Evolutionary conservation across 1,140 invertebrate species (phyloP).

Genomic region (Brachionus paranguensis): DNA sequence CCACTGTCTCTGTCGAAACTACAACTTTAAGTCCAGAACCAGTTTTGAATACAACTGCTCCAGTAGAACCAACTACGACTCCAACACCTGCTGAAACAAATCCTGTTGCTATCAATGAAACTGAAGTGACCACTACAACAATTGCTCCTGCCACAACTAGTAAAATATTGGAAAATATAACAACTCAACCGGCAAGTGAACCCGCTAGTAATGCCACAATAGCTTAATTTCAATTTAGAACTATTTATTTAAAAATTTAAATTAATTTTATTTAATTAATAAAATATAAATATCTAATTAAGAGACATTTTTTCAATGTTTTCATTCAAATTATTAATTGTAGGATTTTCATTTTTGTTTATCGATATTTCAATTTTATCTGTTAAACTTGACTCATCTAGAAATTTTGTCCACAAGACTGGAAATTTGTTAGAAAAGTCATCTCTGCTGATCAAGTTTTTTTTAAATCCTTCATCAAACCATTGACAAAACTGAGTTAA

Average conservation of each 20-base stretch:
- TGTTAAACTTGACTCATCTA: background rate
- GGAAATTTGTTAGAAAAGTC: conserved; percentile 1
- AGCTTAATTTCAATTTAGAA: background rate
- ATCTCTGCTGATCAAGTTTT: background rate
- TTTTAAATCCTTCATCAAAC: background rate
- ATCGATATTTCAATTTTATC: conserved; percentile 9
- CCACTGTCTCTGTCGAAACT: background rate
- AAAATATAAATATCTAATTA: background rate
- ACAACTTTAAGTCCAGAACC: background rate
- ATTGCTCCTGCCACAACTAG: background rate
- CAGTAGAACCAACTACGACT: background rate
- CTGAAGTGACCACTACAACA: background rate
- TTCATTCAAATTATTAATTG: background rate
- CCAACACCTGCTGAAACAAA: background rate
- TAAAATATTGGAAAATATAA: background rate
- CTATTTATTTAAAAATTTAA: background rate
- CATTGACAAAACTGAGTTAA: background rate
- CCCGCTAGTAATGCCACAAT: background rate
- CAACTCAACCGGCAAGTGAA: background rate
- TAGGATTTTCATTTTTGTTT: background rate
- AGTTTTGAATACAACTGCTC: background rate
- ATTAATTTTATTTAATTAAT: background rate
- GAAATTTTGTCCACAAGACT: background rate
- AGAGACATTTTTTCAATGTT: background rate
- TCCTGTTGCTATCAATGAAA: background rate